These are phyloP conservation scores for Mesorhabditis belari DNA, from an alignment of 2,888 invertebrate genomes.

Conservation along the genomic window DNA sequence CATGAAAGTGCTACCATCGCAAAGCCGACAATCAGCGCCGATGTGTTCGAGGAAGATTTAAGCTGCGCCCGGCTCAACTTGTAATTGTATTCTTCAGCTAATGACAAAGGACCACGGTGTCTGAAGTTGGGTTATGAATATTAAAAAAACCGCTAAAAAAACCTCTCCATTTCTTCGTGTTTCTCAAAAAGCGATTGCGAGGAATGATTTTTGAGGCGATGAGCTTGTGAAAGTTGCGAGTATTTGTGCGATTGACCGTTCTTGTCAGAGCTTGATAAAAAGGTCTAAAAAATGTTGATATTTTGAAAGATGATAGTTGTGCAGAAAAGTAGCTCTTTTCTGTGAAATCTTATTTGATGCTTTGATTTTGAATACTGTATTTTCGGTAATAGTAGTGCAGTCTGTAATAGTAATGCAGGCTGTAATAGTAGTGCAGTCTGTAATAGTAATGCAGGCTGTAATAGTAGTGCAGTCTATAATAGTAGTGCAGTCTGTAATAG, in stretches of 20 bases:
- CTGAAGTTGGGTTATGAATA: slow-evolving; percentile 26
- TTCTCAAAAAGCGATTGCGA: background rate
- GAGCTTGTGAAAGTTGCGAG: background rate
- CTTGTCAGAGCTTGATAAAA: too few relatives aligned
- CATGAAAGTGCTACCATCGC: slow-evolving; percentile 22
- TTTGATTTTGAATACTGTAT: too few relatives aligned
- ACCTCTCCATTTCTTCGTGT: background rate
- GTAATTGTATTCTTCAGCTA: slow-evolving; percentile 50
- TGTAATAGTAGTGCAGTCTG: too few relatives aligned
- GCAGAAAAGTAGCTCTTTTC: too few relatives aligned
- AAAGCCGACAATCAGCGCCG: slow-evolving; percentile 66
- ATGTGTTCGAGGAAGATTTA: slow-evolving; percentile 87
- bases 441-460: too few relatives aligned
- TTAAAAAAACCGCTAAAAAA: background rate
- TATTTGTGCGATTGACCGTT: background rate
- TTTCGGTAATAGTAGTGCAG: too few relatives aligned
- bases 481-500: too few relatives aligned
- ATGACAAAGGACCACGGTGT: slow-evolving; percentile 47
- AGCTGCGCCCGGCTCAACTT: slow-evolving; percentile 87
- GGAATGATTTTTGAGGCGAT: background rate
- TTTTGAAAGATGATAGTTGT: too few relatives aligned
- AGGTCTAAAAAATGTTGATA: too few relatives aligned
- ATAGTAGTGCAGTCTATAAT: too few relatives aligned
- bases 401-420: too few relatives aligned
- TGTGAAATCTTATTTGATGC: too few relatives aligned